Conservation (phyloP, 2,888 invertebrate species). For the Dynastes grantii region DNA sequence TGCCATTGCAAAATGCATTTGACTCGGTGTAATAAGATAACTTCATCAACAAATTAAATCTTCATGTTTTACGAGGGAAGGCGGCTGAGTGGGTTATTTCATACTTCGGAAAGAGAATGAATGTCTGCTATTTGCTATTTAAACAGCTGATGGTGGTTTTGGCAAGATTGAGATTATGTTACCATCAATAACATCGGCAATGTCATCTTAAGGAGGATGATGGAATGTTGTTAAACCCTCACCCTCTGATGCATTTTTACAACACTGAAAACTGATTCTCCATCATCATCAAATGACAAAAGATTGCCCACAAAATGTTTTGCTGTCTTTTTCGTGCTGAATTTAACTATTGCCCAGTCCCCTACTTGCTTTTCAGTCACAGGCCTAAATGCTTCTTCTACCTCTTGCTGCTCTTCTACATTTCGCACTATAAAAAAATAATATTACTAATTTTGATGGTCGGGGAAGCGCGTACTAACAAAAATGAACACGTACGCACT, state of each 20-base stretch:
- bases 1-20: too few relatives aligned
- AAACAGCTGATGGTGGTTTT: neutral
- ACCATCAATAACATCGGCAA: conserved; percentile 9
- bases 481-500: neutral
- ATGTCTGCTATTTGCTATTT: too few relatives aligned
- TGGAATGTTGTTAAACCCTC: conserved; percentile 17
- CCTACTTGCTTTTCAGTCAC: conserved; percentile 19
- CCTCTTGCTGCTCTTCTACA: conserved; percentile 6
- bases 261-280: neutral
- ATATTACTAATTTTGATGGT: neutral
- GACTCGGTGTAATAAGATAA: too few relatives aligned
- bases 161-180: conserved; percentile 19
- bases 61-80: too few relatives aligned
- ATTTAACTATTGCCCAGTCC: neutral
- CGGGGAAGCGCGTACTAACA: neutral
- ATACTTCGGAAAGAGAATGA: too few relatives aligned
- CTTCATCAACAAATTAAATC: too few relatives aligned
- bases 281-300: conserved; percentile 19
- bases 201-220: conserved; percentile 17
- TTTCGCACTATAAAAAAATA: neutral
- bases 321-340: neutral
- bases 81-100: too few relatives aligned
- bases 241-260: neutral
- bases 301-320: conserved; percentile 10
- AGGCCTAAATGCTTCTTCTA: conserved; percentile 29